These are phyloP conservation scores for Microplitis deprimator DNA, from an alignment of 2,888 invertebrate genomes.

Conservation along the genomic window DNA sequence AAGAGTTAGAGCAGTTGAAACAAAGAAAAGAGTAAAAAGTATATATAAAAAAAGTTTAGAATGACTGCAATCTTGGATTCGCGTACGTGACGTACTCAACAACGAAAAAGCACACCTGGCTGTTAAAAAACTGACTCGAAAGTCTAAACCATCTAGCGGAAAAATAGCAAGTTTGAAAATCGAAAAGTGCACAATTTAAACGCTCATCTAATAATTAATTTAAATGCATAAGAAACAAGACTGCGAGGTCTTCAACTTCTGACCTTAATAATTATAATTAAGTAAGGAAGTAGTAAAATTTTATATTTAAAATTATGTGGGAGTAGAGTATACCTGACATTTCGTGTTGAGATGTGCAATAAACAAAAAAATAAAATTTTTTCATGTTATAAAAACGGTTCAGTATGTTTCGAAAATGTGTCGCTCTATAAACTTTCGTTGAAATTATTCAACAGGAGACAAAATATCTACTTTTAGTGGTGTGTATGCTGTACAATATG, in stretches of 20 bases:
- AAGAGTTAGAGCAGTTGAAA: neutral
- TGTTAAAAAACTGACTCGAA: slow-evolving; percentile 49
- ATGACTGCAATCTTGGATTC: slow-evolving; percentile 39
- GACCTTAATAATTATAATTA: too few species aligned
- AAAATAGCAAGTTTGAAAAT: neutral
- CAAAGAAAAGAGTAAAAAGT: slow-evolving; percentile 15
- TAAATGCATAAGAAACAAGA: neutral
- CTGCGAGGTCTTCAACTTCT: neutral
- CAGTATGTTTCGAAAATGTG: slow-evolving; percentile 50
- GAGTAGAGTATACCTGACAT: too few species aligned
- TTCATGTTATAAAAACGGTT: slow-evolving; percentile 27
- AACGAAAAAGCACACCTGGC: slow-evolving; percentile 47
- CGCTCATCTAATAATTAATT: too few species aligned
- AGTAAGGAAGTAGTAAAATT: too few species aligned
- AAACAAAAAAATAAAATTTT: neutral
- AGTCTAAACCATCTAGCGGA: slow-evolving; percentile 29
- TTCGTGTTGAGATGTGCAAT: neutral
- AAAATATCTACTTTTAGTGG: neutral
- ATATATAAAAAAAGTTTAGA: slow-evolving; percentile 23
- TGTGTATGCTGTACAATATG: neutral
- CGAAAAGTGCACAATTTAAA: too few species aligned
- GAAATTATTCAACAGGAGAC: slow-evolving; percentile 11
- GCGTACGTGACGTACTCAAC: slow-evolving; percentile 30
- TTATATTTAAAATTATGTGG: too few species aligned
- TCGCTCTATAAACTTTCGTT: slow-evolving; percentile 53